A percentile compares a stretch with the other conserved stretches of the same genome.
These are phyloP conservation scores for Dromococcyx pavoninus DNA, from an alignment of 2,797 vertebrate species.

Conservation along the genomic window DNA sequence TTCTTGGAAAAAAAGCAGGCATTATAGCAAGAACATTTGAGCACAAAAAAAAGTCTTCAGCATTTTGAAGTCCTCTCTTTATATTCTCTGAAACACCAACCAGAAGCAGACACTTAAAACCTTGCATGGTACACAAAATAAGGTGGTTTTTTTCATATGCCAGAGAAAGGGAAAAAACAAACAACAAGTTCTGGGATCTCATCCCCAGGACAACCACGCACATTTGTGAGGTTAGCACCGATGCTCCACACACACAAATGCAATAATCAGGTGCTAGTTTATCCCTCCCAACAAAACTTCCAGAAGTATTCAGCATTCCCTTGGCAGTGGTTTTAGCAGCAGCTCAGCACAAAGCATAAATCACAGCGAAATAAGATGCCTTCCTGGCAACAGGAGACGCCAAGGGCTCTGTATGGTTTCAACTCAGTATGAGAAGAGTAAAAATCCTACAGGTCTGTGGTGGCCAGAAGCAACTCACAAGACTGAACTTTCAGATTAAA, in stretches of 20 bases:
- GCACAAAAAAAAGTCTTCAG: not conserved
- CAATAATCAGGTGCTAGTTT: not conserved
- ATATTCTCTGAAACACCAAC: not conserved
- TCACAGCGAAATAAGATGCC: not conserved
- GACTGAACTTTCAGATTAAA: not conserved
- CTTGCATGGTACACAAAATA: not conserved
- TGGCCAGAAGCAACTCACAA: not conserved
- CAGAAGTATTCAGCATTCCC: not conserved
- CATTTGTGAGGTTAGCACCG: not conserved
- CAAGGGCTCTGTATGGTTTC: rapidly evolving
- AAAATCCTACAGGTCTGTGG: not conserved
- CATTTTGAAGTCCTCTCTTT: not conserved
- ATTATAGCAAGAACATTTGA: not conserved
- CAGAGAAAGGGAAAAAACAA: not conserved
- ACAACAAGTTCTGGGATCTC: not conserved
- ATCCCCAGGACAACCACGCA: not conserved
- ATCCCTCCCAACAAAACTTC: not conserved
- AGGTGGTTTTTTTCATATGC: not conserved
- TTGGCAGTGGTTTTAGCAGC: not conserved
- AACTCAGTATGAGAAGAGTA: not conserved
- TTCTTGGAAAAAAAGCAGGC: not conserved
- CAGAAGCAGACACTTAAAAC: not conserved
- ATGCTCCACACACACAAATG: not conserved
- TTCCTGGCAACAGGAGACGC: rapidly evolving
- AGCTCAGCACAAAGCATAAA: not conserved